These are phyloP conservation scores for Pristionchus japonicus DNA, from an alignment of 2,888 invertebrate genomes.

Conservation along the genomic window DNA sequence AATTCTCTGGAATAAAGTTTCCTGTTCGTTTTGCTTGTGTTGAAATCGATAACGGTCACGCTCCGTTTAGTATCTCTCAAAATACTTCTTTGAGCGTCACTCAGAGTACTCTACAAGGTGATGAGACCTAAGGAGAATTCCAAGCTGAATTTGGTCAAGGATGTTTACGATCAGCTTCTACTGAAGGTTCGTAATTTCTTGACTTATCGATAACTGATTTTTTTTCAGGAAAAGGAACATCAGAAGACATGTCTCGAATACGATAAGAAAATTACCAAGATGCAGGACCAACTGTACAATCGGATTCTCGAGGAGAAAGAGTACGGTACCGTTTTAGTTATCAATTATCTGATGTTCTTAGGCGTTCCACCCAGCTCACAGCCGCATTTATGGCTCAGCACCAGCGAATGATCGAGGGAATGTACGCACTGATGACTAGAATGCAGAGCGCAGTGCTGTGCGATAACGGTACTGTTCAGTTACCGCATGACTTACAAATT, in stretches of 20 bases:
- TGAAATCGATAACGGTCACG: too few species aligned
- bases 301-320: background rate
- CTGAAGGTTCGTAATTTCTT: background rate
- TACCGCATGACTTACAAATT: too few species aligned
- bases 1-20: too few species aligned
- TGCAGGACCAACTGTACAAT: background rate
- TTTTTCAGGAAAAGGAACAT: background rate
- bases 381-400: background rate
- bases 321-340: background rate
- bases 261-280: background rate
- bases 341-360: background rate
- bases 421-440: background rate
- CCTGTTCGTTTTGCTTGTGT: too few species aligned
- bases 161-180: background rate
- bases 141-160: background rate
- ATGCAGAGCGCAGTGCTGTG: background rate
- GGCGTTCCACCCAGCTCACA: background rate
- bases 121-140: background rate
- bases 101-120: too few species aligned
- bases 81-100: too few species aligned
- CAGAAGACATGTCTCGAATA: background rate
- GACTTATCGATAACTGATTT: background rate
- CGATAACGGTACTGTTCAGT: background rate
- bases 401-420: background rate
- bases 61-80: too few species aligned